A percentile compares a stretch with the other conserved stretches of the same genome.
phyloP scores from a whole-genome alignment of 2,113 vertebrate species.

The Promerops cafer region DNA sequence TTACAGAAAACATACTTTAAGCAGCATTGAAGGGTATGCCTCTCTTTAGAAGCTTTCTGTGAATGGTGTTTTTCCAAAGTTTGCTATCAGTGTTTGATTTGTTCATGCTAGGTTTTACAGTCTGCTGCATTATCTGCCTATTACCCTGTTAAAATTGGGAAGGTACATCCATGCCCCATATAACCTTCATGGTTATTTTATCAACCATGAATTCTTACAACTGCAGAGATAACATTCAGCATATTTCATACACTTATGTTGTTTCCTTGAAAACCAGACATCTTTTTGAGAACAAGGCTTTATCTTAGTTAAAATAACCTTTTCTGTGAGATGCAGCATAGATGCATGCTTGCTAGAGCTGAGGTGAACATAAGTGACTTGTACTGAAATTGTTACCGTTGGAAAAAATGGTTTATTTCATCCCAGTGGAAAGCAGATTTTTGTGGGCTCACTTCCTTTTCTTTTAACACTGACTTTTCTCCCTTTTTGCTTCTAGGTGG shows the following conservation, averaged over 20 bases:
- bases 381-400: not conserved
- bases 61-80: not conserved
- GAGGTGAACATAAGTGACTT: not conserved
- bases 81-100: not conserved
- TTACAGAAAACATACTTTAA: not conserved
- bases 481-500: slow-evolving; percentile 74
- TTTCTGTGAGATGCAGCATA: not conserved
- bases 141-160: not conserved
- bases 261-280: not conserved
- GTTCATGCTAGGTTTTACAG: not conserved
- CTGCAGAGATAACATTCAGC: not conserved
- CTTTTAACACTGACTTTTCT: not conserved
- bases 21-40: not conserved
- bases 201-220: not conserved
- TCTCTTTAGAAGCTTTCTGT: not conserved
- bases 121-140: not conserved
- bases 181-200: not conserved
- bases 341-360: not conserved
- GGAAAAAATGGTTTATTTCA: not conserved
- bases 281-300: not conserved
- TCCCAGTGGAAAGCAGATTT: not conserved
- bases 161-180: not conserved
- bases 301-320: not conserved
- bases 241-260: not conserved
- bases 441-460: not conserved